phyloP scores from a whole-genome alignment of 2,113 vertebrate genomes.

The Orientallactaga bullata region DNA sequence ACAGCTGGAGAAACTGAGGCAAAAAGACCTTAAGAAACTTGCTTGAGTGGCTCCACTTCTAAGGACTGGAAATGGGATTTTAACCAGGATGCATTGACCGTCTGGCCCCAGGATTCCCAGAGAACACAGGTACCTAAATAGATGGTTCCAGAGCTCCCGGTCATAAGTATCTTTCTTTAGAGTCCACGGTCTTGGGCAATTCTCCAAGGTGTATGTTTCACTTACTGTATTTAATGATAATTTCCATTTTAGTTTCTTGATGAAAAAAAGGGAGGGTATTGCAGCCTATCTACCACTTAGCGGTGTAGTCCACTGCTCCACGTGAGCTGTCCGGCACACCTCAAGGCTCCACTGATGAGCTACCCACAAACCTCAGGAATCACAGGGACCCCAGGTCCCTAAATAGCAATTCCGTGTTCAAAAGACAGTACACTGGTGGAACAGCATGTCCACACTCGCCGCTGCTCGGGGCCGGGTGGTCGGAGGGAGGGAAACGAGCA shows the following conservation, averaged over 20 bases:
- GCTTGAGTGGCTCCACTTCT: background rate
- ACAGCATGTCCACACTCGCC: background rate
- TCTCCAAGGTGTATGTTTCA: background rate
- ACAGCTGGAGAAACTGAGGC: background rate
- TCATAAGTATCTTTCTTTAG: background rate
- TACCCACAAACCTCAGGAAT: no score
- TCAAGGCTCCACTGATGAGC: fast-evolving
- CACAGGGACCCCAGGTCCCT: background rate
- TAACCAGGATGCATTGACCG: background rate
- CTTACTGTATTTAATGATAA: background rate
- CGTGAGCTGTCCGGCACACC: background rate
- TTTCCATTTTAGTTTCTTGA: background rate
- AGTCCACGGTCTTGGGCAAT: background rate
- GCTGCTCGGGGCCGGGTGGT: no score
- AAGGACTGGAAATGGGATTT: background rate
- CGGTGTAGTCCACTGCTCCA: background rate
- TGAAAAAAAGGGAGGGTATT: background rate
- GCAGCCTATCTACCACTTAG: no score
- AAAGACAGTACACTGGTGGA: background rate
- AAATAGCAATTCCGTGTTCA: background rate
- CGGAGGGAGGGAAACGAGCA: background rate
- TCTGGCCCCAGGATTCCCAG: no score
- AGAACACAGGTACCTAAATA: no score
- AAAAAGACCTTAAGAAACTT: background rate
- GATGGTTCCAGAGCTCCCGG: background rate